Conservation (phyloP, 2,113 vertebrate genomes). For the Danionella cerebrum region DNA sequence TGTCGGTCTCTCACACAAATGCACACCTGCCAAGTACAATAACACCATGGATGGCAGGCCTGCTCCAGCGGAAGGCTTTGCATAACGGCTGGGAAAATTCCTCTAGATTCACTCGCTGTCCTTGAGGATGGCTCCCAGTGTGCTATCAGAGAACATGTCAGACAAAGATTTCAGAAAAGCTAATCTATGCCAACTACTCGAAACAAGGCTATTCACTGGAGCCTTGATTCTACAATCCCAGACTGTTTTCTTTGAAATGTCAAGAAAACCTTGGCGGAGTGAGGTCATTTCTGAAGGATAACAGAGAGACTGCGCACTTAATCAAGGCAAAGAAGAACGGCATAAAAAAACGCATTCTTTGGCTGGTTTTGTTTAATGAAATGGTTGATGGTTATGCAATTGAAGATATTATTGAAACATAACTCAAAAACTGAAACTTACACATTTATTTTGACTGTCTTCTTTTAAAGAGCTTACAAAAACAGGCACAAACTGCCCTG, state of each 20-base stretch:
- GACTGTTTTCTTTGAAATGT: slow-evolving; percentile 29
- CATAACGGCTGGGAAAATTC: slow-evolving; percentile 33
- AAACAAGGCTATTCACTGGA: neutral
- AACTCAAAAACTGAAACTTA: neutral
- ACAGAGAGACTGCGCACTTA: neutral
- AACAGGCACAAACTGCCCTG: no score
- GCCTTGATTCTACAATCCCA: neutral
- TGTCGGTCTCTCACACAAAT: neutral
- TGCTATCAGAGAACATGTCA: slow-evolving; percentile 6
- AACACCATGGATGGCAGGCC: neutral
- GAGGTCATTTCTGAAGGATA: slow-evolving; percentile 23
- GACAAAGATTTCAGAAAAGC: neutral
- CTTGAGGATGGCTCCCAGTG: slow-evolving; percentile 15
- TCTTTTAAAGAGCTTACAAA: no score
- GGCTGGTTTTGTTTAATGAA: neutral
- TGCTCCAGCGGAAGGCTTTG: slow-evolving; percentile 2
- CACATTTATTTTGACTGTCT: no score
- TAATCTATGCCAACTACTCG: slow-evolving; percentile 10
- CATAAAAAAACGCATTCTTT: neutral
- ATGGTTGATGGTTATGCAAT: neutral
- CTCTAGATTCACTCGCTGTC: slow-evolving; percentile 18
- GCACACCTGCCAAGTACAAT: slow-evolving; percentile 18
- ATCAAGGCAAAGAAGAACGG: neutral
- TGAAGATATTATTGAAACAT: neutral
- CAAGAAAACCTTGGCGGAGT: slow-evolving; percentile 30